Conservation (phyloP, 1,140 invertebrate species). For the Nasonia giraulti region DNA sequence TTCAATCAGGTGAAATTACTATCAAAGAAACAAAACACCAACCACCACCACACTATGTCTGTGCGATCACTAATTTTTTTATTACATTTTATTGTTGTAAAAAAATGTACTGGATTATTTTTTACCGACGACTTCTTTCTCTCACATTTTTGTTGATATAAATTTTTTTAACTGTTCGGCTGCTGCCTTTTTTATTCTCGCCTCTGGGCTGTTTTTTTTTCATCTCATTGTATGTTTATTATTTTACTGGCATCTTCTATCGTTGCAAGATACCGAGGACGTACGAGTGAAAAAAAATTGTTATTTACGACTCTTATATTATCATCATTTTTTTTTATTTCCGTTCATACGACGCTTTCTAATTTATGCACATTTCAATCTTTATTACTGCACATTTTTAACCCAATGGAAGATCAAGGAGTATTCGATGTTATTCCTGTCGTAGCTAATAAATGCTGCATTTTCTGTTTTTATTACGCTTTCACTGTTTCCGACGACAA, state of each 20-base stretch:
- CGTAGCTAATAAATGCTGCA: background rate
- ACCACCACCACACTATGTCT: constrained; percentile 9
- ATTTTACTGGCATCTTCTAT: background rate
- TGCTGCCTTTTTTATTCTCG: background rate
- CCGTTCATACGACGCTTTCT: background rate
- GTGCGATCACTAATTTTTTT: background rate
- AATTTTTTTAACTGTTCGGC: background rate
- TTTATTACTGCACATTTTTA: constrained; percentile 7
- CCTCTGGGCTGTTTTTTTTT: background rate
- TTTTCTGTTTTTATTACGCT: background rate
- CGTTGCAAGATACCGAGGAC: background rate
- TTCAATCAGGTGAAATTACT: constrained; percentile 71
- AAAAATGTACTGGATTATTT: background rate
- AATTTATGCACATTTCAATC: background rate
- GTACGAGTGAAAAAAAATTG: background rate
- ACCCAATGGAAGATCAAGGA: background rate
- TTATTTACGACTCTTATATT: background rate
- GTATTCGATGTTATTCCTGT: background rate
- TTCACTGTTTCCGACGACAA: background rate
- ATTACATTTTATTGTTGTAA: background rate
- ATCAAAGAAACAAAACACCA: constrained; percentile 32
- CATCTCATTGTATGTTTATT: background rate
- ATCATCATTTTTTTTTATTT: background rate
- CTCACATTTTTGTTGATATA: background rate
- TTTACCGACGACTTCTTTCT: background rate